Evolutionary conservation across 2,888 invertebrate genomes (phyloP), one percentile per base, ranked within the genome.

Genomic region (Azorinus chamasolen): DNA sequence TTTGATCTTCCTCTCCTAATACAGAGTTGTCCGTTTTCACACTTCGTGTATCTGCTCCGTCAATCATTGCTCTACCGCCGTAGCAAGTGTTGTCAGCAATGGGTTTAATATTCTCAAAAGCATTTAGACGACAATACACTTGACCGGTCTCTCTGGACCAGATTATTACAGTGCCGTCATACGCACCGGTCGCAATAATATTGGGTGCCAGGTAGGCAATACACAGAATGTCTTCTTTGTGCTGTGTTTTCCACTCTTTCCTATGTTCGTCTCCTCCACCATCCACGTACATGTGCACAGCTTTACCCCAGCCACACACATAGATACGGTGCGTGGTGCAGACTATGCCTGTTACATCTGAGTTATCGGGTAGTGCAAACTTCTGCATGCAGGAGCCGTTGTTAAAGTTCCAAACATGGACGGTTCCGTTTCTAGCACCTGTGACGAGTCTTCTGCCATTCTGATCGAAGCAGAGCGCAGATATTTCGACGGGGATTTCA

Each of bases 361-460:
- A 94, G 88, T 95, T 94, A 68, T 94, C 93, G 79, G 95, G 95
- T 22, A 95, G 95, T 32, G 93, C 92, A 95, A 97, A 95, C 64
- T 95, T 95, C 78, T 96, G 94, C 75, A 96, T 91, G 86, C 96
- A 96, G 8, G 95, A 94, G 0, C 96, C 96, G 25, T 96, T 96
- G 89, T 96, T 96, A 89, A 97, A 97, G 92, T 97, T 96, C 97
- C 97, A 97, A 39, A 97, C 94, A 94, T 96, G 96, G 8, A 97
- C 93, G 0, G 95, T 95, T 14, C 97, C 97, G 91, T 96, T 95
- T 59, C 95, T 95, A 0, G 96, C 97, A 1, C 96, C 97, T 0
- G 97, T 97, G 68, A 96, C 92, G 32, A 97, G 94, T 70, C 96
- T 94, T 89, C 96, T 96, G 83, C 95, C 94, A 24, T 95, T 95